Evolutionary conservation across 2,113 vertebrate genomes (phyloP).

Genomic region (Cephalopholis sonnerati): DNA sequence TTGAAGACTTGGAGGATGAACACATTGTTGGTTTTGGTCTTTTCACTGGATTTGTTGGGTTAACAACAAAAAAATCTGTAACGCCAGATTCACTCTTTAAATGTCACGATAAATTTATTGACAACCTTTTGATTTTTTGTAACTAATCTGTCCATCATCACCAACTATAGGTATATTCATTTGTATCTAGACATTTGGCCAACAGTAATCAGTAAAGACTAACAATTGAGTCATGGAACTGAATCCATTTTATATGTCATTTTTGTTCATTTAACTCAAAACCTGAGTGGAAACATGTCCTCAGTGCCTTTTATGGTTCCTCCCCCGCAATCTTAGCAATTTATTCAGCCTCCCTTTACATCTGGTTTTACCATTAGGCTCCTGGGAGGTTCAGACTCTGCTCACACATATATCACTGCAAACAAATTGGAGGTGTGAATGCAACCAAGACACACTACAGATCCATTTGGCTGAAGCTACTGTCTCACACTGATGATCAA

Average conservation of each 20-base stretch:
- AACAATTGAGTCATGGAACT: neutral
- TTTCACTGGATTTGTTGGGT: neutral
- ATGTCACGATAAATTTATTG: neutral
- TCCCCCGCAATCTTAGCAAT: constrained; percentile 6
- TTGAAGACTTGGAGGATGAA: no score
- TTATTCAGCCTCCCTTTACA: constrained; percentile 29
- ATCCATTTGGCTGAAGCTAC: constrained; percentile 28
- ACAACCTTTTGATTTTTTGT: neutral
- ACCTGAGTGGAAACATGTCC: constrained; percentile 19
- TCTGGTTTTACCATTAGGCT: constrained; percentile 54
- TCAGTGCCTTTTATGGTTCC: neutral
- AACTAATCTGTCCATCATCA: neutral
- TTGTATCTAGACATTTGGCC: neutral
- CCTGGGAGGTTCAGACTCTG: constrained; percentile 27
- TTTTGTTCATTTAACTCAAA: constrained; percentile 13
- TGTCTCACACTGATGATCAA: neutral
- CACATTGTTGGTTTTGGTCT: neutral
- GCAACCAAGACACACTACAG: constrained; percentile 22
- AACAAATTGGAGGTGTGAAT: constrained; percentile 48
- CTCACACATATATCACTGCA: constrained; percentile 19
- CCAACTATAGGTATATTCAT: no score
- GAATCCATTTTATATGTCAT: neutral
- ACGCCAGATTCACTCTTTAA: neutral
- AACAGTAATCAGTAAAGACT: neutral
- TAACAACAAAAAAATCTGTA: neutral